phyloP scores from a whole-genome alignment of 2,888 invertebrate genomes.

The Microplitis deprimator region DNA sequence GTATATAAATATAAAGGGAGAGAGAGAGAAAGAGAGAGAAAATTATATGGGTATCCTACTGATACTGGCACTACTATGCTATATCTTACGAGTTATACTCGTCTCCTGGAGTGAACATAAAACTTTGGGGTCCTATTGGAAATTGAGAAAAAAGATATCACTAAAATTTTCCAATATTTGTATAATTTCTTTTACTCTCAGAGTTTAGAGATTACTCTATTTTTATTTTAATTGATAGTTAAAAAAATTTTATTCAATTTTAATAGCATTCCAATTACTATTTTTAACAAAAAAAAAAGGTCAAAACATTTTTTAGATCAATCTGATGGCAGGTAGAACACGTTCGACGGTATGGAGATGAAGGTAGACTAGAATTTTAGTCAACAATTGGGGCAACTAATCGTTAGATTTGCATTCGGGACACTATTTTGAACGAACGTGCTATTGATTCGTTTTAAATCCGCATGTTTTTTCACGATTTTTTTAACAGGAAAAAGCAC shows the following conservation, averaged over 20 bases:
- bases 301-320: background rate
- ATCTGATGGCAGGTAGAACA: constrained; percentile 14
- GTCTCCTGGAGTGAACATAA: constrained; percentile 44
- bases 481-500: constrained; percentile 19
- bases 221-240: background rate
- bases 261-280: background rate
- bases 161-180: constrained; percentile 44
- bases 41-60: constrained; percentile 27
- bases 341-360: background rate
- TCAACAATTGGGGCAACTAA: constrained; percentile 21
- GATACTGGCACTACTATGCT: constrained; percentile 33
- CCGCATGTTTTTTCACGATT: background rate
- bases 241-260: background rate
- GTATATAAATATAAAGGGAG: background rate
- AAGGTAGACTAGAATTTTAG: constrained; percentile 4
- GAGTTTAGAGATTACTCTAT: background rate
- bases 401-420: constrained; percentile 25
- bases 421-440: constrained; percentile 16
- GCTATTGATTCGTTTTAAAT: constrained; percentile 22
- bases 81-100: constrained; percentile 44
- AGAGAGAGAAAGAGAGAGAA: no score
- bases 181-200: background rate
- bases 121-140: constrained; percentile 38
- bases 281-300: background rate
- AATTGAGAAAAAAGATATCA: constrained; percentile 47